Base-by-base conservation (phyloP, 2,888 invertebrate species). In the Ectemnius continuus region DNA sequence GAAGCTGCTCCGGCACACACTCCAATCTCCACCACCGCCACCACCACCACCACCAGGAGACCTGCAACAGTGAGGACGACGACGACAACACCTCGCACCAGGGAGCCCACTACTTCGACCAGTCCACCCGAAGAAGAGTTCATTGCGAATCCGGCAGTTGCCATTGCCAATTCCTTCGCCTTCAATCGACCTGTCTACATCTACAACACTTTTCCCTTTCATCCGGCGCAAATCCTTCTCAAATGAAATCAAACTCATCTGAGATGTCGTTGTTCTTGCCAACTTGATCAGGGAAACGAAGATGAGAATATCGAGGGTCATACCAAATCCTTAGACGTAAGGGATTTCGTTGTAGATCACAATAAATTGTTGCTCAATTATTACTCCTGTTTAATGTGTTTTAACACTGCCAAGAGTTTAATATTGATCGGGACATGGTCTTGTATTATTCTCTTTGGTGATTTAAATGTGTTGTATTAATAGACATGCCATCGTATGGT, bases 91-190 rank as follows among this genome's bases (percentile, higher is more conserved):
- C 86, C 87, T n/a, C 84, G 80, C 61, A 87, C 78, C 81, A 80
- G 85, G 60, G 88, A 88, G 47, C 82, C 84, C 3, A 85, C 87
- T 23, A 85, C 86, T 4, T 63, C 81, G 0, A 20, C 65, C 20
- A 57, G 58, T 57, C 57, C 71, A 8, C 67, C 80, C 3, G 85
- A 85, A 20, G 87, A 87, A 46, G 85, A 86, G 58, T 86, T 87
- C 65, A 85, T 87, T 60, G 61, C 82, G 57, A 87, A 85, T 73
- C 89, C 89, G 0, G 88, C 89, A 0, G 73, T 90, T 8, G 90
- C 90, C 56, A 83, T 90, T 28, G 90, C 90, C 16, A 90, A 90
- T 78, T 89, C 90, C 8, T 90, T 89, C 74, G 90, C 89, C 13
- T 90, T 90, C 72, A 90, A 90, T 76, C 84, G 87, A 63, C 90